Evolutionary conservation across 2,113 vertebrate species (phyloP).

Genomic region (Rhombomys opimus): DNA sequence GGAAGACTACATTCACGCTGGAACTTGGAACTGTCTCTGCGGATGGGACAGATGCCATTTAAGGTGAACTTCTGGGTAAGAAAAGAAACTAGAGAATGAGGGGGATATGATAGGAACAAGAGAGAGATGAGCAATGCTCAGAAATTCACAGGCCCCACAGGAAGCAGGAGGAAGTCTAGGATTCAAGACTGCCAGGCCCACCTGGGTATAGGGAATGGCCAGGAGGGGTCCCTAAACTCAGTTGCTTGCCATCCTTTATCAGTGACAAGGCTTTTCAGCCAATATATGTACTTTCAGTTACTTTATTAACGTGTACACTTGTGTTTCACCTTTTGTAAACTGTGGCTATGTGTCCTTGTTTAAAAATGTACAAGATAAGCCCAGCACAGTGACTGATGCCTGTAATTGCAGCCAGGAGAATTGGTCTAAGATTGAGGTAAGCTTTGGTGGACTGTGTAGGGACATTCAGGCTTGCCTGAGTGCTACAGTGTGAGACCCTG

Average conservation of each 20-base stretch:
- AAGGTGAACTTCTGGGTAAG: conserved; percentile 38
- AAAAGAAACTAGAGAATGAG: conserved; percentile 38
- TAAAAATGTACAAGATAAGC: background rate
- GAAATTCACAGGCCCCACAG: background rate
- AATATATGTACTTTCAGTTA: background rate
- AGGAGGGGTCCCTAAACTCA: background rate
- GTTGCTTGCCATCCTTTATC: background rate
- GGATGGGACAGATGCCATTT: background rate
- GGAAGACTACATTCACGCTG: background rate
- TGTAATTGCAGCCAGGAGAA: background rate
- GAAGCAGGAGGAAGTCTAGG: background rate
- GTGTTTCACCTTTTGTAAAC: background rate
- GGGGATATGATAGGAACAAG: background rate
- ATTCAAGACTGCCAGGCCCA: background rate
- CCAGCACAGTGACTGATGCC: background rate
- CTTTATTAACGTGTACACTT: background rate
- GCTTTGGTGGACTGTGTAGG: background rate
- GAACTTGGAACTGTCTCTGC: background rate
- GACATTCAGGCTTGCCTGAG: background rate
- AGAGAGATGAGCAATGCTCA: background rate
- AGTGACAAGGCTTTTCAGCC: background rate
- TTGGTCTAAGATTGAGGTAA: background rate
- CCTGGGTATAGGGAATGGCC: background rate
- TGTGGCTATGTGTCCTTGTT: background rate
- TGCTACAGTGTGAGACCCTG: background rate